Base-by-base conservation (phyloP, 2,888 invertebrate genomes). In the Phortica okadai region DNA sequence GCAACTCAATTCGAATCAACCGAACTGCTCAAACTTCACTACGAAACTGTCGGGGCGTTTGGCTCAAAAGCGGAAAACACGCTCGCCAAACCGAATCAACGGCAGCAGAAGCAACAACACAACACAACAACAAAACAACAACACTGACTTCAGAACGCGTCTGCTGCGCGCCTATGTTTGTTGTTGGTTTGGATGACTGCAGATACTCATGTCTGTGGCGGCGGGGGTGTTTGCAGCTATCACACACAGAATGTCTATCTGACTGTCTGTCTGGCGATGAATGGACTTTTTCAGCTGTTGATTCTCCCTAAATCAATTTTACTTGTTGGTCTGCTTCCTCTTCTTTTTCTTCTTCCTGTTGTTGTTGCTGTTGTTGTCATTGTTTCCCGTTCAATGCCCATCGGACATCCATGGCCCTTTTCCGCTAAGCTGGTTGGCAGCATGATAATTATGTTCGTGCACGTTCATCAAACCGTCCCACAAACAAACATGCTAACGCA, bases 71-170 rank as follows among this genome's bases (percentile, higher is more conserved):
- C 50, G 50, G 50, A 50, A 50, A 50, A 50, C 50, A 50, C 50
- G 14, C 50, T 50, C 16, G 69, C 44, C 73, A 16, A 33, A 45
- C 44, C 69, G 16, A 6, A n/a, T 16, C 45, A 45, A n/a, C 45
- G 14, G 10, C 70, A 45, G 44, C 70, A 25, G 50, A 21, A 1
- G 14, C 58, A 74, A 21, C 59, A 74, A 50, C 59, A 59, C 42
- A 16, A 76, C 79, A 45, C 73, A 2, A 58, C 7, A 6, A 42
- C 21, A 25, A 4, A 62, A 25, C 62, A 21, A 21, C 75, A 80
- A 78, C 54, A 25, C 82, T 77, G 83, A 82, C 62, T 62, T 16
- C 85, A 84, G 86, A 85, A 84, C 80, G 77, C 78, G 80, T 74
- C 80, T 75, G 56, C 82, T 58, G 77, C 74, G 82, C 82, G 8